phyloP scores from a whole-genome alignment of 2,888 invertebrate genomes.

The Antitype chi region DNA sequence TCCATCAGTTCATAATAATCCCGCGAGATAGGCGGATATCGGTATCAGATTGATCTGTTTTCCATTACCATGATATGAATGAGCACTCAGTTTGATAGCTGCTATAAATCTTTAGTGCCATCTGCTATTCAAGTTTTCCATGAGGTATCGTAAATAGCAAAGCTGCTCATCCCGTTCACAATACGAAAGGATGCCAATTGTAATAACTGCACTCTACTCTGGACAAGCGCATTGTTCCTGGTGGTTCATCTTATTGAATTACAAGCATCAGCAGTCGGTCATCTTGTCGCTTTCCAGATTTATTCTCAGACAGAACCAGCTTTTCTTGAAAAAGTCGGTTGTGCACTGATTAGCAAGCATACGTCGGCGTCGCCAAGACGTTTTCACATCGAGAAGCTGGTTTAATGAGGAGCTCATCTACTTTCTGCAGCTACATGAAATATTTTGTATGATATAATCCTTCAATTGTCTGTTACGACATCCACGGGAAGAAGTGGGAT shows the following conservation, averaged over 20 bases:
- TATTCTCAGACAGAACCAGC: constrained; percentile 34
- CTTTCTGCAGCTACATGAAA: constrained; percentile 5
- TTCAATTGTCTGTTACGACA: constrained; percentile 22
- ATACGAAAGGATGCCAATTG: not conserved
- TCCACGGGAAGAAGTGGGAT: constrained; percentile 39
- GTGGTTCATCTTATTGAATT: not conserved
- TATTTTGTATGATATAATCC: constrained; percentile 16
- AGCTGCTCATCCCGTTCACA: not conserved
- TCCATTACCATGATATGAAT: constrained; percentile 30
- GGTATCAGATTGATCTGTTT: constrained; percentile 53
- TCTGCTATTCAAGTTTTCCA: constrained; percentile 13
- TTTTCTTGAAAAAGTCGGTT: constrained; percentile 39
- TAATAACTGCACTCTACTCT: constrained; percentile 5
- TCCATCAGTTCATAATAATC: constrained; percentile 68
- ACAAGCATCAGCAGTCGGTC: not conserved
- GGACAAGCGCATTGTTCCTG: not conserved
- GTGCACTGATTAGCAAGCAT: constrained; percentile 44
- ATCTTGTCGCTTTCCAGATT: constrained; percentile 6
- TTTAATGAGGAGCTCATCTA: constrained; percentile 6
- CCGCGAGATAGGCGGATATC: constrained; percentile 70
- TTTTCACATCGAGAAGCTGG: constrained; percentile 3
- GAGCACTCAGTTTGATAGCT: constrained; percentile 4
- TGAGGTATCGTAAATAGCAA: not conserved
- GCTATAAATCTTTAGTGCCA: constrained; percentile 3
- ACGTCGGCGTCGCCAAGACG: not conserved